Evolutionary conservation across 2,113 vertebrate genomes (phyloP).

Genomic region (Heterotis niloticus): DNA sequence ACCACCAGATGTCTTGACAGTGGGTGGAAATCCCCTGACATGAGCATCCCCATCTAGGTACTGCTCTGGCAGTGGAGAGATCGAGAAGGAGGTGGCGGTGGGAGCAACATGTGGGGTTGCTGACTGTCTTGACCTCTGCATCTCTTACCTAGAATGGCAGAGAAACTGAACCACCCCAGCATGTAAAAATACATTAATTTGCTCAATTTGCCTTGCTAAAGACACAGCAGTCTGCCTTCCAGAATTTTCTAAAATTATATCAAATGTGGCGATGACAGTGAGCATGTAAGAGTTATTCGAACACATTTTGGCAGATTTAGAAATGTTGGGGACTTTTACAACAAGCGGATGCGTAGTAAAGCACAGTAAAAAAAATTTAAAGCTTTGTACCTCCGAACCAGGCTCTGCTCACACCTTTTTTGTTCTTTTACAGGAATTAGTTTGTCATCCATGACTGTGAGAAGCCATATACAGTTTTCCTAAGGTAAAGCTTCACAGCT

Average conservation of each 20-base stretch:
- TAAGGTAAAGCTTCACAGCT: neutral
- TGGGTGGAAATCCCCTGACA: too few species aligned
- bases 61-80: too few species aligned
- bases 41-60: too few species aligned
- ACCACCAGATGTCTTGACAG: too few species aligned
- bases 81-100: too few species aligned
- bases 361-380: too few species aligned
- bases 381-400: too few species aligned
- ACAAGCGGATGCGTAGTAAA: too few species aligned
- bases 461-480: neutral
- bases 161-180: neutral
- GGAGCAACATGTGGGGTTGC: neutral
- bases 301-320: neutral
- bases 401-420: neutral
- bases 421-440: neutral
- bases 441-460: constrained; percentile 6
- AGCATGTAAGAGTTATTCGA: neutral
- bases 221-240: neutral
- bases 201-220: neutral
- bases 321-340: neutral
- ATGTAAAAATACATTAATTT: neutral
- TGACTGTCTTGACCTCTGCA: too few species aligned
- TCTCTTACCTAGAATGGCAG: neutral
- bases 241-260: neutral
- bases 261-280: neutral